Conservation (phyloP, 2,113 vertebrate species). For the Sporophila hypoxantha region DNA sequence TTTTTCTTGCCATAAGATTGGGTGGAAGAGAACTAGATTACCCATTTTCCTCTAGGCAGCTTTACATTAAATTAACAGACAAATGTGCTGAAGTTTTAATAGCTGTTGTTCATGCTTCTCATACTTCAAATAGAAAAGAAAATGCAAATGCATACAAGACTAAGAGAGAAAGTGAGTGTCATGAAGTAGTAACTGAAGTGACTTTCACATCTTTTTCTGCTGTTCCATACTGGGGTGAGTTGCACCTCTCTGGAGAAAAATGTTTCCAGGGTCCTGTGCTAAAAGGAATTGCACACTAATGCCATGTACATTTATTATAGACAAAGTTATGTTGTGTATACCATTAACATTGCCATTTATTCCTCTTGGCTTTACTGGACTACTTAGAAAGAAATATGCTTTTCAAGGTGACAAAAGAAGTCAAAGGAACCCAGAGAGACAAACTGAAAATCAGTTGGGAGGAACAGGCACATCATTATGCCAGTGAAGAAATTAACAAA, state of each 20-base stretch:
- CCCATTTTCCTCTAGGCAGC: background rate
- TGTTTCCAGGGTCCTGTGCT: background rate
- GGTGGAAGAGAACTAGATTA: background rate
- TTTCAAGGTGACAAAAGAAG: background rate
- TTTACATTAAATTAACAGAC: background rate
- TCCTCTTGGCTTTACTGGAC: background rate
- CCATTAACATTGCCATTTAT: background rate
- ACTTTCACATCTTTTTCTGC: background rate
- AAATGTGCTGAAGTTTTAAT: background rate
- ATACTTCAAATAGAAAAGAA: background rate
- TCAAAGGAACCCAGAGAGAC: background rate
- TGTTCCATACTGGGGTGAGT: background rate
- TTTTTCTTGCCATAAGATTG: background rate
- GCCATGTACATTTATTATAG: background rate
- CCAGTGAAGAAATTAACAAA: background rate
- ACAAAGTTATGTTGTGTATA: background rate
- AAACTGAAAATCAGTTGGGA: background rate
- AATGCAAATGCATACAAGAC: background rate
- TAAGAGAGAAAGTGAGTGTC: background rate
- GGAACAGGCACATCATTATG: background rate
- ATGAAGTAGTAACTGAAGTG: background rate
- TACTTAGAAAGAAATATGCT: background rate
- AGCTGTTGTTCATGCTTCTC: background rate
- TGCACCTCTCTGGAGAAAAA: background rate
- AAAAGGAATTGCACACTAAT: background rate